Conservation (phyloP, 2,888 invertebrate species). For the Eristalis arbustorum region DNA sequence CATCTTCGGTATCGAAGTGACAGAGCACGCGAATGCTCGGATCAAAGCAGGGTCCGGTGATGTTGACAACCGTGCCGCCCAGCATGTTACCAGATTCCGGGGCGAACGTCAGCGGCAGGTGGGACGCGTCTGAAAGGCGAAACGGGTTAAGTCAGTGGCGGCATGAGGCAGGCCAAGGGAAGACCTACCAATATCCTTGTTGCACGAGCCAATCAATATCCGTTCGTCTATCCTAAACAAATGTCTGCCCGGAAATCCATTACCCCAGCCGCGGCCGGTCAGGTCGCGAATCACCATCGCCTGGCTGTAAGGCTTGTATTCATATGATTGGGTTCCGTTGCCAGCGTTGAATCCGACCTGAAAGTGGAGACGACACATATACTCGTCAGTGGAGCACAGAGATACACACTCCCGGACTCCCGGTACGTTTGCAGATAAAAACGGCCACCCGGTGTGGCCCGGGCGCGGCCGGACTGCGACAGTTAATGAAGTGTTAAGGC, state of each 20-base stretch:
- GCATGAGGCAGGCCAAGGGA: not conserved
- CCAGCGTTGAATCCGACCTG: constrained; percentile 98
- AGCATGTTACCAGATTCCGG: constrained; percentile 98
- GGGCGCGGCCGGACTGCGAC: not conserved
- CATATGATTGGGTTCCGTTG: constrained; percentile 93
- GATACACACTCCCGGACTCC: not conserved
- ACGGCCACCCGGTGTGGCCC: not conserved
- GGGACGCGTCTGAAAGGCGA: constrained; percentile 85
- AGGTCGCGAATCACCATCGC: constrained; percentile 91
- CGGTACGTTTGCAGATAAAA: constrained; percentile 32
- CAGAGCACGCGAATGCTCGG: constrained; percentile 88
- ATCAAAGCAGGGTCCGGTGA: constrained; percentile 96
- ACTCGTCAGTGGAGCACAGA: not conserved
- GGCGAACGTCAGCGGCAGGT: constrained; percentile 91
- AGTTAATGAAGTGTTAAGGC: constrained; percentile 33
- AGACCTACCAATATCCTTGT: constrained; percentile 91
- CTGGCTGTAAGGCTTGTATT: constrained; percentile 95
- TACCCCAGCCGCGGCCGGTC: constrained; percentile 91
- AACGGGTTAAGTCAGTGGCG: not conserved
- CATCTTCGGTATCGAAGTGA: constrained; percentile 90
- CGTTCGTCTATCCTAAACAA: constrained; percentile 97
- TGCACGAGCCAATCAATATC: constrained; percentile 95
- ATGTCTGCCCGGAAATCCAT: constrained; percentile 93
- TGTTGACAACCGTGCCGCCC: constrained; percentile 97
- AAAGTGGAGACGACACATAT: constrained; percentile 50